These are phyloP conservation scores for Aulostomus chinensis DNA, from an alignment of 2,797 vertebrate genomes.

Conservation along the genomic window DNA sequence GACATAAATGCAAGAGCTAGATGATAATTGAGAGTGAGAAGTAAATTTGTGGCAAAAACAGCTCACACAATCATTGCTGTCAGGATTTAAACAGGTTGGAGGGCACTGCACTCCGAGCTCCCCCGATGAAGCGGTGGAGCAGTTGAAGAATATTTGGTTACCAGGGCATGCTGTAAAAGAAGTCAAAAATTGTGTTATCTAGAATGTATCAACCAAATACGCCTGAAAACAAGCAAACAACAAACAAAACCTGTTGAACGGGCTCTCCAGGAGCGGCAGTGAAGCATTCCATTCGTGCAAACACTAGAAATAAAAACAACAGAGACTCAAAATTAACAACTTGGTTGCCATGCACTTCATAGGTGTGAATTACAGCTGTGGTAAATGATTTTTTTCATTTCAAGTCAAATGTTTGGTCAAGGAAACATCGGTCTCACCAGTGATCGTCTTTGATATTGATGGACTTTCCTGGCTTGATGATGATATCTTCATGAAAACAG, in stretches of 20 bases:
- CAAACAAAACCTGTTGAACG: conserved; percentile 37
- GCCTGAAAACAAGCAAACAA: background rate
- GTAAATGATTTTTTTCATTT: no score
- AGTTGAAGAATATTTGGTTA: conserved; percentile 76
- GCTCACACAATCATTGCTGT: conserved; percentile 73
- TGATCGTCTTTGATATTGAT: conserved; percentile 83
- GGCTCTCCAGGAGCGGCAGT: conserved; percentile 76
- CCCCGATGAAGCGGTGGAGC: conserved; percentile 55
- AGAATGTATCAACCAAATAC: background rate
- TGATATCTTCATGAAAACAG: conserved; percentile 84
- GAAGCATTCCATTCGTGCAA: conserved; percentile 86
- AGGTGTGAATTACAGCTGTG: no score
- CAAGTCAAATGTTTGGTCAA: no score
- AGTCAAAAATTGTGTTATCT: conserved; percentile 9
- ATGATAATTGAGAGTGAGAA: no score
- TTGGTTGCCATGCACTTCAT: no score
- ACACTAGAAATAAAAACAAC: conserved; percentile 68
- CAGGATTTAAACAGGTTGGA: conserved; percentile 69
- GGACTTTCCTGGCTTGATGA: conserved; percentile 82
- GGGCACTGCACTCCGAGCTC: conserved; percentile 70
- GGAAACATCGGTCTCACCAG: conserved; percentile 80
- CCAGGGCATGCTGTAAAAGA: conserved; percentile 67
- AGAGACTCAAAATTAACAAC: no score
- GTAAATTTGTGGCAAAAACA: conserved; percentile 6
- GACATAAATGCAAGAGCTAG: no score